These are phyloP conservation scores for Thinocorus orbignyianus DNA, from an alignment of 2,113 vertebrate species.

Conservation along the genomic window DNA sequence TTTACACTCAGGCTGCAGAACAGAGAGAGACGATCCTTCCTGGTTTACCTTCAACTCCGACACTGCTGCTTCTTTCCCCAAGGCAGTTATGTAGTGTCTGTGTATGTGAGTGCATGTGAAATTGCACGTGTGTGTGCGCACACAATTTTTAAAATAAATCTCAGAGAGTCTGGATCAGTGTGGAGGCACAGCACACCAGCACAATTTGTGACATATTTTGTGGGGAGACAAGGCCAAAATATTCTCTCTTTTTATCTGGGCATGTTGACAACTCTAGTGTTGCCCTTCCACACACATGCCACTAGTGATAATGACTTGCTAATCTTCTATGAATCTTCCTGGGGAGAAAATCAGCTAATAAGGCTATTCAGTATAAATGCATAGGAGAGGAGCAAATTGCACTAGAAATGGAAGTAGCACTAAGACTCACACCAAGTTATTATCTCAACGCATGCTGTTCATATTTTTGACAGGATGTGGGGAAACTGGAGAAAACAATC, in stretches of 20 bases:
- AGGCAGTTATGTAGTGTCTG: background rate
- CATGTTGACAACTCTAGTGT: background rate
- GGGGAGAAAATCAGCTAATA: background rate
- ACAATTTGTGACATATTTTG: background rate
- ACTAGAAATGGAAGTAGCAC: background rate
- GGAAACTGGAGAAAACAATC: background rate
- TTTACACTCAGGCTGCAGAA: background rate
- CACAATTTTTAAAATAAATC: background rate
- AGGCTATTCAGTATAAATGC: background rate
- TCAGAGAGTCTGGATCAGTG: background rate
- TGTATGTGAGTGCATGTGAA: background rate
- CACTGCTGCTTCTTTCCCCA: background rate
- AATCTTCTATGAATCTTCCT: background rate
- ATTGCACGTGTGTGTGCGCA: rapidly evolving
- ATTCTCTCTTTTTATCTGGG: background rate
- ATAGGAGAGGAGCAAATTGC: background rate
- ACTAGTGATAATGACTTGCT: background rate
- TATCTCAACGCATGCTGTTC: background rate
- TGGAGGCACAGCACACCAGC: background rate
- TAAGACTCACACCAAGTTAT: background rate
- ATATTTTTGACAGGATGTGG: background rate
- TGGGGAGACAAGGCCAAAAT: background rate
- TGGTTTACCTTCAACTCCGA: background rate
- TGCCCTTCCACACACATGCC: background rate
- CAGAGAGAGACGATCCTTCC: background rate